phyloP scores from a whole-genome alignment of 2,113 vertebrate species.

The Suricata suricatta region DNA sequence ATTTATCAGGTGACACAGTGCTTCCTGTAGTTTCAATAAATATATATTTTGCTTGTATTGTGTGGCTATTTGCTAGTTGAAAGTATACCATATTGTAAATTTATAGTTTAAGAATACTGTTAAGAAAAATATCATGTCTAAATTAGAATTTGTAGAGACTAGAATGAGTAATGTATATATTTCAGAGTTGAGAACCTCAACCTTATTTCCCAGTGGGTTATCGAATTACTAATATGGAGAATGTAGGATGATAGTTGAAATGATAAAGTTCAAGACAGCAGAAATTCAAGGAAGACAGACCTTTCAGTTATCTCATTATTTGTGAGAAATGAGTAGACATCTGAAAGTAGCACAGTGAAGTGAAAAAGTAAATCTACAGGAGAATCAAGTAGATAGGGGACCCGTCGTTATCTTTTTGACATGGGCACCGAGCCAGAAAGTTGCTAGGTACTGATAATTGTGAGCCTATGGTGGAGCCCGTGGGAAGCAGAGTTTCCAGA shows the following conservation, averaged over 20 bases:
- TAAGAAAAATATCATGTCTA: neutral
- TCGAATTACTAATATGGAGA: neutral
- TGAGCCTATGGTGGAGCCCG: neutral
- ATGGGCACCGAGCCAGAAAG: neutral
- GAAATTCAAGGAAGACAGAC: neutral
- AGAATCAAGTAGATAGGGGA: neutral
- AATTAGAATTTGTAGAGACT: constrained; percentile 8
- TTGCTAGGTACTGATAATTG: neutral
- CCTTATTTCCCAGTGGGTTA: constrained; percentile 17
- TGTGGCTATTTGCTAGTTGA: constrained; percentile 1
- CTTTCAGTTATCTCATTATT: neutral
- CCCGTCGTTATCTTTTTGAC: neutral
- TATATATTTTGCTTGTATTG: neutral
- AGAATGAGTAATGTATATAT: neutral
- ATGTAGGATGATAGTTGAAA: neutral
- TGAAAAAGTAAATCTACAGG: neutral
- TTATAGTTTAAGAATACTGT: neutral
- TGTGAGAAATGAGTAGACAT: neutral
- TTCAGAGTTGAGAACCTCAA: neutral
- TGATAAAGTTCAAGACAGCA: neutral
- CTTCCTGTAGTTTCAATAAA: neutral
- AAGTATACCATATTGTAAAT: neutral
- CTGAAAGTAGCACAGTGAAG: neutral
- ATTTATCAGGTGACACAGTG: neutral
- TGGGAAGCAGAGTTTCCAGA: neutral